These are phyloP conservation scores for Drosophila parvula DNA, from an alignment of 1,140 invertebrate species.

Conservation along the genomic window DNA sequence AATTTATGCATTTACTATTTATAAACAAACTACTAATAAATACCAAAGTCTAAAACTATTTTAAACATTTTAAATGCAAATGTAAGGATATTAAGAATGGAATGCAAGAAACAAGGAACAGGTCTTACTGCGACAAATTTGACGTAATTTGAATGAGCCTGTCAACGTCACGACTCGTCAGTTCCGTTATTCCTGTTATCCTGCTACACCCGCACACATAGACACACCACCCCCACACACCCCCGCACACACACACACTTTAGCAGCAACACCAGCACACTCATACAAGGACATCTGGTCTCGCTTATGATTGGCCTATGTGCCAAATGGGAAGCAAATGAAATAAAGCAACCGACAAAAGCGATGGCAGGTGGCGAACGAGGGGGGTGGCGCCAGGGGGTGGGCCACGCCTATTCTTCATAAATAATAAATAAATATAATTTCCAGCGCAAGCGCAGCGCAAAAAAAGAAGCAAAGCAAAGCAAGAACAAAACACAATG, in stretches of 20 bases:
- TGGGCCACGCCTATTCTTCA: conserved; percentile 75
- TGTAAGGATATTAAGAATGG: not conserved
- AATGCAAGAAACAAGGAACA: conserved; percentile 25
- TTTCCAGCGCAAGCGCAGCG: conserved; percentile 77
- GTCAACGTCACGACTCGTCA: conserved; percentile 52
- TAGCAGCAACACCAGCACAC: conserved; percentile 19
- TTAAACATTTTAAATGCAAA: not conserved
- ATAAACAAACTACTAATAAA: not conserved
- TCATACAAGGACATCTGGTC: conserved; percentile 55
- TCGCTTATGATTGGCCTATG: conserved; percentile 82
- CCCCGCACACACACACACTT: conserved; percentile 1
- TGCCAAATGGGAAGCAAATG: conserved; percentile 75
- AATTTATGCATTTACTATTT: not conserved
- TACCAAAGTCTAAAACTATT: not conserved
- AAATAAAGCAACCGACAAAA: conserved; percentile 69
- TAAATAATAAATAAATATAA: conserved; percentile 82
- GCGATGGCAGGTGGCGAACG: conserved; percentile 27
- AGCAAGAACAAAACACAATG: conserved; percentile 72
- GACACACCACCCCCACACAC: not conserved
- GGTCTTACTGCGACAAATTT: conserved; percentile 57
- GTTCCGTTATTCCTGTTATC: conserved; percentile 29
- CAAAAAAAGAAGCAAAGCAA: conserved; percentile 55
- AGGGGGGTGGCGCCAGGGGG: conserved; percentile 5
- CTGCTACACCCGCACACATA: conserved; percentile 58
- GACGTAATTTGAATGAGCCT: conserved; percentile 75